Conservation (phyloP, 1,140 invertebrate species). For the Vollenhovia emeryi region DNA sequence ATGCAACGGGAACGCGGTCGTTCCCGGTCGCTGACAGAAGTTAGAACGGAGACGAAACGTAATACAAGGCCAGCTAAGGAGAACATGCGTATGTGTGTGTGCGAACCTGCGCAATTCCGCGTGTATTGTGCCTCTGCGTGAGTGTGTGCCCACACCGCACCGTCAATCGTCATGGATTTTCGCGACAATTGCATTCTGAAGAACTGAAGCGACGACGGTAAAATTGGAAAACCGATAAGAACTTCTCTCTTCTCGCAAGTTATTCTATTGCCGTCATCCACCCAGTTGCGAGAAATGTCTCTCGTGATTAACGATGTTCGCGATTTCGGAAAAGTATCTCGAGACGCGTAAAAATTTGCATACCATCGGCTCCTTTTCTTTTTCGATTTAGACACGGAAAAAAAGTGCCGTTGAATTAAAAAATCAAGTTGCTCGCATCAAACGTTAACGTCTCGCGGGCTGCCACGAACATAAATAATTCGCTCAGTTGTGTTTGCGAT, state of each 20-base stretch:
- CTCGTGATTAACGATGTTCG: constrained; percentile 22
- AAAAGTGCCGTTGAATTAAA: too few species aligned
- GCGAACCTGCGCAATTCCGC: neutral
- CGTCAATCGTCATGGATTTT: neutral
- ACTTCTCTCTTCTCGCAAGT: constrained; percentile 40
- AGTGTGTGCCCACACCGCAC: too few species aligned
- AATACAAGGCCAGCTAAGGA: neutral
- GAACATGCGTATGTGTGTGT: neutral
- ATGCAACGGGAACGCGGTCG: neutral
- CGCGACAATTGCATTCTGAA: constrained; percentile 30
- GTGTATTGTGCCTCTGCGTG: neutral
- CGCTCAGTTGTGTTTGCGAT: too few species aligned
- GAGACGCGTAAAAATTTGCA: neutral
- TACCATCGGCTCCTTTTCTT: neutral
- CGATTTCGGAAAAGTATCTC: constrained; percentile 16
- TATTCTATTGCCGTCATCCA: constrained; percentile 23
- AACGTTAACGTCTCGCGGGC: too few species aligned
- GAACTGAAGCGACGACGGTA: constrained; percentile 59
- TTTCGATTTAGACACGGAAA: too few species aligned
- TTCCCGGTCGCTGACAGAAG: neutral
- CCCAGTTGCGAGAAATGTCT: neutral
- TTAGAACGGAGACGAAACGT: neutral
- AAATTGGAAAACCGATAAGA: constrained; percentile 76
- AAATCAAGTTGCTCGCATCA: too few species aligned
- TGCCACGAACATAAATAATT: too few species aligned